Conservation (phyloP, 1,140 invertebrate genomes). For the Danaus plexippus region DNA sequence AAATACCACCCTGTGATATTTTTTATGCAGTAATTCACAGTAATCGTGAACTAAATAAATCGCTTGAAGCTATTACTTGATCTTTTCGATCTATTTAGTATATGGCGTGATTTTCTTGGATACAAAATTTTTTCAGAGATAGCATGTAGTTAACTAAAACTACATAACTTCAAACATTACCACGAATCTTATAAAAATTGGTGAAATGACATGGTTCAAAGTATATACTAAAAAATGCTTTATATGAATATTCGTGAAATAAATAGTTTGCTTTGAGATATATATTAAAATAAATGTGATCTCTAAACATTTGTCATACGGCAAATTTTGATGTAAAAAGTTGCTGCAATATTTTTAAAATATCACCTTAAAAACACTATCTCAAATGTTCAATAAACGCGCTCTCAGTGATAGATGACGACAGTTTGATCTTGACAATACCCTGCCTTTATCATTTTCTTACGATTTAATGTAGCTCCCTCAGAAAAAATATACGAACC, state of each 20-base stretch:
- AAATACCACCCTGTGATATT: not conserved
- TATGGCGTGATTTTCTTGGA: not conserved
- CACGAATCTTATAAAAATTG: too few species aligned
- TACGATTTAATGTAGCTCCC: not conserved
- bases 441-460: slow-evolving; percentile 10
- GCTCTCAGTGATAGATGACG: slow-evolving; percentile 11
- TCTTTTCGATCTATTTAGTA: not conserved
- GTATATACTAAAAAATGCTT: too few species aligned
- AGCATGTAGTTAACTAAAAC: not conserved
- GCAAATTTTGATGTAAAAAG: slow-evolving; percentile 4
- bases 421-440: slow-evolving; percentile 17
- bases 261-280: too few species aligned
- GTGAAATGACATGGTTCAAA: too few species aligned
- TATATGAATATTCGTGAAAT: too few species aligned
- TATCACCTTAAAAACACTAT: slow-evolving; percentile 10
- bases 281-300: too few species aligned
- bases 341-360: slow-evolving; percentile 11
- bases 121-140: not conserved
- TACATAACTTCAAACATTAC: too few species aligned
- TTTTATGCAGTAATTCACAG: not conserved
- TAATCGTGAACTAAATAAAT: too few species aligned
- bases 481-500: too few species aligned
- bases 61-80: too few species aligned
- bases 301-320: too few species aligned
- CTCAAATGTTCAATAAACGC: slow-evolving; percentile 17